phyloP scores from a whole-genome alignment of 1,140 invertebrate species.

The Drosophila ironensis region DNA sequence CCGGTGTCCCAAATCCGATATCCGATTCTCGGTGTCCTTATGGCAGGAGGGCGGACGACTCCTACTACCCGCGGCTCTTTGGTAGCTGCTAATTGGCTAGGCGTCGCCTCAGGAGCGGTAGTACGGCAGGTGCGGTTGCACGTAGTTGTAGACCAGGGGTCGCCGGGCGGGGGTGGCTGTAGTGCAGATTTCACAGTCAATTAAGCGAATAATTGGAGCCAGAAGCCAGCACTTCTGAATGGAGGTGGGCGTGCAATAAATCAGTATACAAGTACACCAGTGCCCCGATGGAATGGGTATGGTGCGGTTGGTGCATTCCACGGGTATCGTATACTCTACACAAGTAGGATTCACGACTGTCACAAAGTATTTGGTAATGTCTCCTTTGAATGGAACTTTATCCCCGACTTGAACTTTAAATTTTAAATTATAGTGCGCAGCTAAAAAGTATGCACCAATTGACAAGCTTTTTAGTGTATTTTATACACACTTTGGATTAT shows the following conservation, averaged over 20 bases:
- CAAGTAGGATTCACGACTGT: too few species aligned
- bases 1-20: conserved; percentile 15
- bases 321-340: too few species aligned
- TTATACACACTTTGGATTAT: too few species aligned
- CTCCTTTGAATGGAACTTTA: too few species aligned
- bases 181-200: conserved; percentile 19
- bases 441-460: too few species aligned
- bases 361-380: too few species aligned
- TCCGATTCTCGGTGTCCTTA: conserved; percentile 41
- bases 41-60: conserved; percentile 64
- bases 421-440: too few species aligned
- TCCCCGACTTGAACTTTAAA: too few species aligned
- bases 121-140: conserved; percentile 69
- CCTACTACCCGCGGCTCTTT: conserved; percentile 55
- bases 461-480: too few species aligned
- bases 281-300: background rate
- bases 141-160: conserved; percentile 74
- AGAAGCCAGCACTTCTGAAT: background rate
- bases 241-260: background rate
- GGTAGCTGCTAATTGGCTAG: conserved; percentile 63
- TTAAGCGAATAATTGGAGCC: conserved; percentile 5
- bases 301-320: too few species aligned
- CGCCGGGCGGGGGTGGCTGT: conserved; percentile 59
- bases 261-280: too few species aligned
- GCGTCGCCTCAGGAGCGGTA: conserved; percentile 56